Evolutionary conservation across 1,140 invertebrate species (phyloP).

Genomic region (Aphaenogaster rudis): DNA sequence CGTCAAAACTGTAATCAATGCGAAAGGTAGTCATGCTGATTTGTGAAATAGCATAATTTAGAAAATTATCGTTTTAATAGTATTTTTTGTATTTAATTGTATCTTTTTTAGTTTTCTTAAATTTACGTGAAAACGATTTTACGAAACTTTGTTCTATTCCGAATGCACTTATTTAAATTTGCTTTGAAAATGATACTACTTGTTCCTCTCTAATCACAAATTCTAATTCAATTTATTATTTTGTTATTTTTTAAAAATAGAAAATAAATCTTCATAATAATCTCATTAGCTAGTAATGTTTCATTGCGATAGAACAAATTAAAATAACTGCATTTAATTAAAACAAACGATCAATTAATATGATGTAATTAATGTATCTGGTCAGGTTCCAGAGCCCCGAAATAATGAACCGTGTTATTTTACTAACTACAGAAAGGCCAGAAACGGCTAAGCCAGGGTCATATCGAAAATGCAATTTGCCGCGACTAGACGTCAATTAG

Average conservation of each 20-base stretch:
- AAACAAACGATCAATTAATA: constrained; percentile 8
- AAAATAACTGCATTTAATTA: not conserved
- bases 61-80: not conserved
- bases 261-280: not conserved
- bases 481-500: constrained; percentile 62
- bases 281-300: not conserved
- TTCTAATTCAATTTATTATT: not conserved
- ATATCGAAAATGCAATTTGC: constrained; percentile 69
- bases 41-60: not conserved
- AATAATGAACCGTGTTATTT: constrained; percentile 41
- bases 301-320: not conserved
- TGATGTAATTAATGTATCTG: not conserved
- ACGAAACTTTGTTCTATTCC: not conserved
- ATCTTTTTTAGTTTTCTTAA: not conserved
- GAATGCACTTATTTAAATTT: not conserved
- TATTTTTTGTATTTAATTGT: not conserved
- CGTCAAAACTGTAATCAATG: not conserved
- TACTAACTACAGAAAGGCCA: constrained; percentile 24
- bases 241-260: not conserved
- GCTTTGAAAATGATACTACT: not conserved
- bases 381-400: not conserved
- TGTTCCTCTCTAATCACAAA: not conserved
- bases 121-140: not conserved
- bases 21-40: not conserved
- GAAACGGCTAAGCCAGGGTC: constrained; percentile 44